Evolutionary conservation across 2,888 invertebrate genomes (phyloP).

Genomic region (Philaethria dido): DNA sequence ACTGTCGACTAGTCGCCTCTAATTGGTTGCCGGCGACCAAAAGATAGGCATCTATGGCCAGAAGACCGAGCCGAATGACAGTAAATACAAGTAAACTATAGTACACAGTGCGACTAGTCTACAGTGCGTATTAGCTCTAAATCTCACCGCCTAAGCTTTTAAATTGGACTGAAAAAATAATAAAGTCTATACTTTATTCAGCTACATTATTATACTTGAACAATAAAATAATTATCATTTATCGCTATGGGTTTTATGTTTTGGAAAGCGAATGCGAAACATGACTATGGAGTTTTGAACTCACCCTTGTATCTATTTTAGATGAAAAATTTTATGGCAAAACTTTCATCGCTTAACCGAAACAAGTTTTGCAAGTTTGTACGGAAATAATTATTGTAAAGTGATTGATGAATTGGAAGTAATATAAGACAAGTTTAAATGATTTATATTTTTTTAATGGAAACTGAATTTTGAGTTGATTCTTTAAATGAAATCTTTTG

Average conservation of each 20-base stretch:
- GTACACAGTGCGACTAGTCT: too few species aligned
- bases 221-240: constrained; percentile 83
- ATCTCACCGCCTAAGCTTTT: constrained; percentile 43
- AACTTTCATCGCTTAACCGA: constrained; percentile 24
- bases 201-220: constrained; percentile 80
- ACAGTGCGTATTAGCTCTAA: too few species aligned
- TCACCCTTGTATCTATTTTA: constrained; percentile 26
- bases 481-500: too few species aligned
- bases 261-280: constrained; percentile 63
- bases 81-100: too few species aligned
- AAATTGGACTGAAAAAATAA: constrained; percentile 50
- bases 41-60: too few species aligned
- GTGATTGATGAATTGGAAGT: constrained; percentile 11
- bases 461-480: too few species aligned
- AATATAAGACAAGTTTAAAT: background rate
- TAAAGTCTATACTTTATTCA: constrained; percentile 72
- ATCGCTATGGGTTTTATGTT: constrained; percentile 76
- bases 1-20: too few species aligned
- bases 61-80: too few species aligned
- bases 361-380: constrained; percentile 10
- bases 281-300: constrained; percentile 51
- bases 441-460: too few species aligned
- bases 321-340: constrained; percentile 23
- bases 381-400: constrained; percentile 13
- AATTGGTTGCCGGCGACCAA: too few species aligned